Conservation (phyloP, 2,113 vertebrate genomes). For the Mustelus asterias region DNA sequence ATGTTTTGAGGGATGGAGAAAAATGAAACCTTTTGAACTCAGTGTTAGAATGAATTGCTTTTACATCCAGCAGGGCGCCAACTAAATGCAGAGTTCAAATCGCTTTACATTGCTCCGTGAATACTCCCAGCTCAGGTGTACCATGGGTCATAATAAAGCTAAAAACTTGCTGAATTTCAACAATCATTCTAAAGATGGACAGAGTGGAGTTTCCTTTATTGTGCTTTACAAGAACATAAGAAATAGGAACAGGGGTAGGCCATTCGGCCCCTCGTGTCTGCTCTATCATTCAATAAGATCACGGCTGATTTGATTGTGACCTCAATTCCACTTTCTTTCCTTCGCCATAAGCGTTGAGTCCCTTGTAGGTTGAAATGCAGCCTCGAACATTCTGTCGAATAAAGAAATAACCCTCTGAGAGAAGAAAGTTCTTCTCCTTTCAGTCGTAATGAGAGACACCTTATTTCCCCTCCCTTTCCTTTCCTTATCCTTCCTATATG, state of each 20-base stretch:
- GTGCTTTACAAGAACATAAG: background rate
- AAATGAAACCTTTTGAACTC: background rate
- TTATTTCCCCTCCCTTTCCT: background rate
- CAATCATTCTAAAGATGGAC: background rate
- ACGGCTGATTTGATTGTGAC: background rate
- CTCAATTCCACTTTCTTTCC: too few relatives aligned
- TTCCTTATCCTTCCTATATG: background rate
- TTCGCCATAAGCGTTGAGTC: too few relatives aligned
- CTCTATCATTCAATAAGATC: background rate
- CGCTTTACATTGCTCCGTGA: background rate
- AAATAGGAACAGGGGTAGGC: background rate
- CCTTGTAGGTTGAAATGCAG: too few relatives aligned
- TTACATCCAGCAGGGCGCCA: too few relatives aligned
- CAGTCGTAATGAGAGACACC: background rate
- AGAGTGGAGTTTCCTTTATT: background rate
- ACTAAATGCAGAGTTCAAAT: background rate
- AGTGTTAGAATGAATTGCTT: background rate
- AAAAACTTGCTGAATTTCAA: background rate
- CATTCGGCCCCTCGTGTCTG: background rate
- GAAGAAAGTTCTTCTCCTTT: background rate
- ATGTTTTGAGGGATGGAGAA: background rate
- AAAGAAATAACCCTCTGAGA: background rate
- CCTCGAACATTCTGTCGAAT: background rate
- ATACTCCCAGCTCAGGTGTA: background rate
- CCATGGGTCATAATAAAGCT: background rate